Conservation (phyloP, 2,797 vertebrate species). For the Crocodylus rhombifer region DNA sequence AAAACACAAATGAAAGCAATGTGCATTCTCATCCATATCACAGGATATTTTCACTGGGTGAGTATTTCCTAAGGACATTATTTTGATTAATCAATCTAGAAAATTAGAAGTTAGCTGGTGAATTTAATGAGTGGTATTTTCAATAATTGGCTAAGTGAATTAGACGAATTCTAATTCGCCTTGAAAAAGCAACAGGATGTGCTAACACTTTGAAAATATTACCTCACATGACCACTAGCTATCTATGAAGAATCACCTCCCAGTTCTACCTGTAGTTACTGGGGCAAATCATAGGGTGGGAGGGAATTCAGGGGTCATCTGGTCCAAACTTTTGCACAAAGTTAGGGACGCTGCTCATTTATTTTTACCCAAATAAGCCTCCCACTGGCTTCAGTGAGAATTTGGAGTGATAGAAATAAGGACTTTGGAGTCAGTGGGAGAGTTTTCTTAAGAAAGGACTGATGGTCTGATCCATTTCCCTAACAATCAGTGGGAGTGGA, state of each 20-base stretch:
- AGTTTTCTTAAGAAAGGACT: neutral
- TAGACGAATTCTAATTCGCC: neutral
- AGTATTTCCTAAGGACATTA: neutral
- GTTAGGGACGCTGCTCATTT: neutral
- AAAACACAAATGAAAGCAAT: neutral
- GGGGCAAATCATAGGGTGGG: too few relatives aligned
- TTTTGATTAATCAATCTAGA: neutral
- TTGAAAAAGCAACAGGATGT: too few relatives aligned
- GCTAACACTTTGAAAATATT: too few relatives aligned
- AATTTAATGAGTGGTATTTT: neutral
- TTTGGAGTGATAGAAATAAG: neutral
- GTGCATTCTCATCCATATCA: neutral
- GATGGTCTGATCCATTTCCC: neutral
- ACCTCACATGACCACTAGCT: neutral
- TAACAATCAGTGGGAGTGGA: neutral
- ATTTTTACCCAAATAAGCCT: neutral
- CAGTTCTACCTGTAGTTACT: neutral
- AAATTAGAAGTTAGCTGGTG: neutral
- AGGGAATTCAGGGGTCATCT: too few relatives aligned
- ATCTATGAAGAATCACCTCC: neutral
- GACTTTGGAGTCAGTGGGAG: constrained; percentile 2
- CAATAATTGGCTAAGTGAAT: neutral
- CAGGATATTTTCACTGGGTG: neutral
- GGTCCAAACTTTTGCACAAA: too few relatives aligned
- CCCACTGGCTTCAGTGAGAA: neutral